phyloP scores from a whole-genome alignment of 2,888 invertebrate species.

The Amiota communis region DNA sequence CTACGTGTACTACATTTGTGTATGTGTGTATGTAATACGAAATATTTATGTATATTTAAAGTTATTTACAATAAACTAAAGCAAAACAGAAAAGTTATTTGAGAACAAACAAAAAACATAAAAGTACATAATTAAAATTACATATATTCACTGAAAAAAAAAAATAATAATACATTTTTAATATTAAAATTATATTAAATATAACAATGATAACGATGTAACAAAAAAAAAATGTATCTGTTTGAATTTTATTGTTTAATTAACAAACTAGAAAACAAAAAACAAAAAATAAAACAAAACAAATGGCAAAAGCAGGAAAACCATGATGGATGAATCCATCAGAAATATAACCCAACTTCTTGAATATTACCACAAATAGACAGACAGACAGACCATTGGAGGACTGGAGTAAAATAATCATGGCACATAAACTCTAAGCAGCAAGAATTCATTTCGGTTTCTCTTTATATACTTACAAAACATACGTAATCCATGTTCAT shows the following conservation, averaged over 20 bases:
- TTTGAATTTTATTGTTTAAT: neutral
- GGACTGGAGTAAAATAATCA: too few relatives aligned
- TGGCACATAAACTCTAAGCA: too few relatives aligned
- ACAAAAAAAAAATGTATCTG: conserved; percentile 23
- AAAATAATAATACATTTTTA: too few relatives aligned
- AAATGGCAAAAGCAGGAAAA: conserved; percentile 6
- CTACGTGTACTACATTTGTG: neutral
- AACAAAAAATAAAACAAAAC: conserved; percentile 7
- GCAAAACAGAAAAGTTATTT: conserved; percentile 9
- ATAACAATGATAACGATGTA: conserved; percentile 16
- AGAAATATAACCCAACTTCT: neutral
- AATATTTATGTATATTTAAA: too few relatives aligned
- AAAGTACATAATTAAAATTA: neutral
- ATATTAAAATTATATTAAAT: neutral
- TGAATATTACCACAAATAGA: neutral
- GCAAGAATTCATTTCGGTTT: too few relatives aligned
- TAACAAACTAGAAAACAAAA: neutral
- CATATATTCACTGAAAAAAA: too few relatives aligned
- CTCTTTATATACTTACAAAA: too few relatives aligned
- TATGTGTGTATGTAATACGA: neutral
- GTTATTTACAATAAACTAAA: conserved; percentile 7
- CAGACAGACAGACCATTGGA: neutral
- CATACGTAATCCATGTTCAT: too few relatives aligned
- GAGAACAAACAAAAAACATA: neutral
- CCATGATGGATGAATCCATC: too few relatives aligned